Evolutionary conservation across 2,797 vertebrate genomes (phyloP), one percentile per base, ranked within the genome.

Genomic region (Poecilia velifera): DNA sequence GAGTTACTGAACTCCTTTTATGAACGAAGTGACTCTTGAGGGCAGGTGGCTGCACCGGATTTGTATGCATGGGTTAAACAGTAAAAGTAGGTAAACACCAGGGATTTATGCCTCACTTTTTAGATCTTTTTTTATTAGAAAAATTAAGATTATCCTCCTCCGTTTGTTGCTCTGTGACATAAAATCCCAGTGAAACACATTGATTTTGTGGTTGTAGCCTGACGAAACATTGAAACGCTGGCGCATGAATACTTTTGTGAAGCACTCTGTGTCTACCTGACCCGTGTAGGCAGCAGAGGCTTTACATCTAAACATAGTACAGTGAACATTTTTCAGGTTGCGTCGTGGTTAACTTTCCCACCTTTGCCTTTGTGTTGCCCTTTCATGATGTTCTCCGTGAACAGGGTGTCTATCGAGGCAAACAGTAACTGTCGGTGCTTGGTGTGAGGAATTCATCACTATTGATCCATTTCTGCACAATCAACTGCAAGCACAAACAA

Each of bases 331-430:
- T 34, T 62, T 62, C 10, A 31, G 12, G 1, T 36, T 36, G 62
- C 22, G 62, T 10, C 20, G 62, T 20, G 3, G 39, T 14, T 16
- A 36, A 28, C 36, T 34, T 64, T 45, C 49, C 22, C 66, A 59
- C 51, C 75, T 83, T 82, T 93, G 94, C 93, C 94, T 94, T 88
- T 93, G 93, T 95, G 91, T 94, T 94, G 94, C 92, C 92, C 89
- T 90, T 47, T 94, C 93, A 91, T 78, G 81, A 74, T 57, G 0
- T 36, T 55, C 55, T 8, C 90, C 66, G 76, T 94, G 94, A 94
- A 88, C 55, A 73, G 89, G 93, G 94, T 94, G 90, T 93, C 94
- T n/a, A 84, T 80, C 79, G 82, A 93, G 92, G 93, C 93, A 81
- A 79, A 94, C 91, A 94, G 82, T 89, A 76, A 94, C 76, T 90